Conservation (phyloP, 2,888 invertebrate species). For the Phanerotoma sp. region DNA sequence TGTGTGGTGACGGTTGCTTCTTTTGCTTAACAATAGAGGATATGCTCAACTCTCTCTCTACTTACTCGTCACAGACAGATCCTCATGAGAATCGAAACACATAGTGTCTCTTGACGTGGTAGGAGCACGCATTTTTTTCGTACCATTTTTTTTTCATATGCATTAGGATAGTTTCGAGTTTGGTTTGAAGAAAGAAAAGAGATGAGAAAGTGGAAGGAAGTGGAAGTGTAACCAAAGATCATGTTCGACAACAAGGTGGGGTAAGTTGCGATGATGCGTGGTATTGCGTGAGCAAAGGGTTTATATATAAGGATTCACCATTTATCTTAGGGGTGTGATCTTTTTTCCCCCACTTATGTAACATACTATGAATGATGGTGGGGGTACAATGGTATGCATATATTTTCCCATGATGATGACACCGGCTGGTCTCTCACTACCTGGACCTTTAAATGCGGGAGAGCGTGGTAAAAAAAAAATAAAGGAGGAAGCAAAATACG, state of each 20-base stretch:
- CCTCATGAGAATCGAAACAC: constrained; percentile 40
- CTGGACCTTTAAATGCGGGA: constrained; percentile 54
- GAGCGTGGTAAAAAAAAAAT: constrained; percentile 41
- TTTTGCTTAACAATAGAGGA: constrained; percentile 51
- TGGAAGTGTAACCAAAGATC: not conserved
- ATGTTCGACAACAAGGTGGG: constrained; percentile 2
- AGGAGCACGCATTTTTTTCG: constrained; percentile 45
- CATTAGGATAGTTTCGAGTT: constrained; percentile 28
- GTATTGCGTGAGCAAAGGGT: constrained; percentile 24
- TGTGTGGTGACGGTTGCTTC: constrained; percentile 46
- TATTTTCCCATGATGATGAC: constrained; percentile 58
- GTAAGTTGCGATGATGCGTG: constrained; percentile 24
- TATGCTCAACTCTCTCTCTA: constrained; percentile 26
- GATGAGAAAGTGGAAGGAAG: constrained; percentile 15
- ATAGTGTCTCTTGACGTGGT: constrained; percentile 25
- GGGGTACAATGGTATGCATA: constrained; percentile 58
- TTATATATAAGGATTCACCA: constrained; percentile 23
- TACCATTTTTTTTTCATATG: constrained; percentile 49
- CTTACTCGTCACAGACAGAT: constrained; percentile 28
- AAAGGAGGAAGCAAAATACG: constrained; percentile 27
- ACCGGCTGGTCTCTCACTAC: constrained; percentile 52
- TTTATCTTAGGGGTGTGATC: constrained; percentile 57
- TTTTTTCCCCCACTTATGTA: constrained; percentile 34
- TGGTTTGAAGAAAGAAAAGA: constrained; percentile 16
- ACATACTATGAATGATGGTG: constrained; percentile 1